Evolutionary conservation across 2,797 vertebrate genomes (phyloP).

Genomic region (Poeciliopsis infans): DNA sequence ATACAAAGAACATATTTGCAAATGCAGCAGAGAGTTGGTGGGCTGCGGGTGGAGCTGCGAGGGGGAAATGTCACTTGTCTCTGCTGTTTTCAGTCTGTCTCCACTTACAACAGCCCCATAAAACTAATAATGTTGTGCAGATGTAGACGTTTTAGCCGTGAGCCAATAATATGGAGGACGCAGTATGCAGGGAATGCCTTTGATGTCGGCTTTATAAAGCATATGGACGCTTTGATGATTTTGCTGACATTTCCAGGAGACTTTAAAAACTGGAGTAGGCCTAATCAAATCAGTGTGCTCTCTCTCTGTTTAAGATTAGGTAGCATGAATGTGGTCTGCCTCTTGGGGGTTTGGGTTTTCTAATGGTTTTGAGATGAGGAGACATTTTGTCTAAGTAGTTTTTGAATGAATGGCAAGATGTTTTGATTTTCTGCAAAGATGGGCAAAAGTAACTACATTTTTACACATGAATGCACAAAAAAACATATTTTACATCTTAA

Average conservation of each 20-base stretch:
- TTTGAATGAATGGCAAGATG: constrained; percentile 30
- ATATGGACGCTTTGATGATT: constrained; percentile 68
- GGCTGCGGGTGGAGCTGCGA: constrained; percentile 38
- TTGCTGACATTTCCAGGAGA: constrained; percentile 78
- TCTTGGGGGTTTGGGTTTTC: constrained; percentile 22
- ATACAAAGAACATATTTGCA: constrained; percentile 21
- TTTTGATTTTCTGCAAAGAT: neutral
- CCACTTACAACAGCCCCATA: constrained; percentile 67
- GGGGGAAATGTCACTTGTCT: constrained; percentile 63
- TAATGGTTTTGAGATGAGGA: constrained; percentile 38
- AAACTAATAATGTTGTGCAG: constrained; percentile 75
- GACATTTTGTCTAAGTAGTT: constrained; percentile 42
- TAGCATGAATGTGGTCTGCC: constrained; percentile 33
- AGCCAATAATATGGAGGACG: constrained; percentile 62
- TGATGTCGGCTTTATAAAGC: constrained; percentile 76
- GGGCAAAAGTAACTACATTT: neutral
- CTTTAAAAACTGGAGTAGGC: constrained; percentile 56
- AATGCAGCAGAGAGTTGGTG: constrained; percentile 52
- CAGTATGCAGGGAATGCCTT: constrained; percentile 78
- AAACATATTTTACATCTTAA: neutral
- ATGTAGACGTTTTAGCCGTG: constrained; percentile 65
- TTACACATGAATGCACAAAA: neutral
- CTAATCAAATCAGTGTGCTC: constrained; percentile 67
- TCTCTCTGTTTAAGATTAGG: constrained; percentile 35
- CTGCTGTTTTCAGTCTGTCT: constrained; percentile 51